phyloP scores from a whole-genome alignment of 2,888 invertebrate species.

The Amphipyra tragopoginis region DNA sequence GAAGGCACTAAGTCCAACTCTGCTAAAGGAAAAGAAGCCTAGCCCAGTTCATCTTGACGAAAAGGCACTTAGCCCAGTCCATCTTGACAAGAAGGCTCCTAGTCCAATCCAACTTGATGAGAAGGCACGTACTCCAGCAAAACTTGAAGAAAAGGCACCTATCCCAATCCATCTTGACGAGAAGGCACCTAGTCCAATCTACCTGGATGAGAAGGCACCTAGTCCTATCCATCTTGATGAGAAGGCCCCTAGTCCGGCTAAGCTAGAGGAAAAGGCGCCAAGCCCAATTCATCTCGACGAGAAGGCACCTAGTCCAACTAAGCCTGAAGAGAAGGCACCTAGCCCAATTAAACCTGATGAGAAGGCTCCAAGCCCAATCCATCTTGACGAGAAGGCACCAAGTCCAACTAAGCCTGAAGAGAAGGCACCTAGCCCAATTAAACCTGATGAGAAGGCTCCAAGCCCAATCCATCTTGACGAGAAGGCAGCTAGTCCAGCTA shows the following conservation, averaged over 20 bases:
- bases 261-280: constrained; percentile 8
- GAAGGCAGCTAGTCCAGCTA: no score
- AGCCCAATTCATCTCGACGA: constrained; percentile 22
- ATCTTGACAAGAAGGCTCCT: background rate
- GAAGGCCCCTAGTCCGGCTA: background rate
- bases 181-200: background rate
- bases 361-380: background rate
- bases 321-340: background rate
- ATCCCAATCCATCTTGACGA: background rate
- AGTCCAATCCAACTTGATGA: constrained; percentile 9
- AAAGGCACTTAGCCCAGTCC: background rate
- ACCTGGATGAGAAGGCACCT: background rate
- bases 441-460: constrained; percentile 5
- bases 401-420: background rate
- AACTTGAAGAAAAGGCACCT: constrained; percentile 13
- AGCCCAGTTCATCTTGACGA: background rate
- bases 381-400: background rate
- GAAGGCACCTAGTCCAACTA: constrained; percentile 21
- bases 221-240: background rate
- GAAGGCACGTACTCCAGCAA: background rate
- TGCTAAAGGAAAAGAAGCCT: no score
- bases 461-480: constrained; percentile 8
- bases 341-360: constrained; percentile 5
- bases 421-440: background rate
- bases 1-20: no score